Base-by-base conservation (phyloP, 2,113 vertebrate species). In the Anguilla japonica region DNA sequence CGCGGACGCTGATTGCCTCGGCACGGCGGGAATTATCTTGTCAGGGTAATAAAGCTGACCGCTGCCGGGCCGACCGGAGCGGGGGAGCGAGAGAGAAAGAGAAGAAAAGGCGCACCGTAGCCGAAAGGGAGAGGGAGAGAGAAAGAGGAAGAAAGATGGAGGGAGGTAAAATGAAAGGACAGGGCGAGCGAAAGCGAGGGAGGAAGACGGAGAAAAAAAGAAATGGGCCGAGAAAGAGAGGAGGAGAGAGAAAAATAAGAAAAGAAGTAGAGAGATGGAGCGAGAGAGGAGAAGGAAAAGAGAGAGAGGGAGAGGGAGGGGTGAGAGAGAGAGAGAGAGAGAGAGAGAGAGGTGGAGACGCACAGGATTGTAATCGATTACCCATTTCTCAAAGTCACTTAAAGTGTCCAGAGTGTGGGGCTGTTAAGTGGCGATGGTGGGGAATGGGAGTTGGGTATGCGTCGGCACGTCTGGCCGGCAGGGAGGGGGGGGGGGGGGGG, bases 301-400 rank as follows among this genome's bases (percentile, higher is more conserved):
- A 41, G 15, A 34, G n/a, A 22, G 16, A 81, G 46, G 29, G 75
- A 43, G 79, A 60, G 39, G 15, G 46, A 56, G 40, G 7, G 43
- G 56, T 13, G 41, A 75, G 18, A 6, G 1, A 84, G 20, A 87
- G 81, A 81, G 85, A n/a, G 90, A 88, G 93, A 91, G 89, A 88
- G 91, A 92, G 92, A 82, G 92, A 91, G 93, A 93, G 93, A 95
- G 87, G 86, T 87, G 93, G 88, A 92, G 92, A 93, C 94, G 92
- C 91, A 88, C 94, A 94, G 96, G 96, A 97, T 96, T 96, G 95
- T 97, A 97, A 97, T 97, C 96, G 96, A 97, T 97, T 97, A 97
- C 94, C 96, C 97, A 97, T 98, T 98, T 97, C 96, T 97, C 96
- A 97, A 97, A 97, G 96, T 97, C 96, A 96, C 95, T 97, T 97